Base-by-base conservation (phyloP, 2,888 invertebrate genomes). In the Erynnis tages region DNA sequence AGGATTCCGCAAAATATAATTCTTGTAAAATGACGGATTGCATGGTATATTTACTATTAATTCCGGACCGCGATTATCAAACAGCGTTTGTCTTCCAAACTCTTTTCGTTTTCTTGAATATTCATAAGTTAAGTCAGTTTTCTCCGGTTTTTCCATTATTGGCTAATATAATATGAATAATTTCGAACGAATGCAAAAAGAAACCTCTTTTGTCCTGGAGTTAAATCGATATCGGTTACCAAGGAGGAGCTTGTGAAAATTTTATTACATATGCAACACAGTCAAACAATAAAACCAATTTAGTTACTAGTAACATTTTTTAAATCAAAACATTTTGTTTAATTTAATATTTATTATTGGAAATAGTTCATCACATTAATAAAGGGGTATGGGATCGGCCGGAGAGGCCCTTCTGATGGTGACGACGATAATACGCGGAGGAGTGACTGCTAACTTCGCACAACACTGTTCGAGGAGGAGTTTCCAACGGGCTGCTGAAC, bases 41-140 rank as follows among this genome's bases (percentile, higher is more conserved):
- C 92, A 85, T 2, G 91, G 90, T 72, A 93, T 94, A 60, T 92
- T 91, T 57, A 93, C 92, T 43, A 91, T 82, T 29, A 94, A 72
- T 59, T 92, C 92, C 4, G 92, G 91, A n/a, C 93, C 92, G 66
- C 91, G 91, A 65, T 94, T 93, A 55, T 91, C 90, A 70, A 96
- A 95, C 38, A 92, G 73, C 43, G 92, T 92, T 66, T 94, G 93
- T 60, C 91, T 90, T 0, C 96, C 96, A 73, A 94, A 96, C 56
- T 93, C 90, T 58, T 90, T 91, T 32, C 96, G 91, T 60, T 92
- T 92, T 75, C 92, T 94, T 55, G 93, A 92, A 69, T 94, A 95
- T 71, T 88, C 88, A 59, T 83, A 87, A 0, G 73, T 75, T 0
- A 82, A 49, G 63, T 87, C 87, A 7, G 57, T 57, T 69, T 84